These are phyloP conservation scores for Sylvia atricapilla DNA, from an alignment of 2,113 vertebrate genomes.

Conservation along the genomic window DNA sequence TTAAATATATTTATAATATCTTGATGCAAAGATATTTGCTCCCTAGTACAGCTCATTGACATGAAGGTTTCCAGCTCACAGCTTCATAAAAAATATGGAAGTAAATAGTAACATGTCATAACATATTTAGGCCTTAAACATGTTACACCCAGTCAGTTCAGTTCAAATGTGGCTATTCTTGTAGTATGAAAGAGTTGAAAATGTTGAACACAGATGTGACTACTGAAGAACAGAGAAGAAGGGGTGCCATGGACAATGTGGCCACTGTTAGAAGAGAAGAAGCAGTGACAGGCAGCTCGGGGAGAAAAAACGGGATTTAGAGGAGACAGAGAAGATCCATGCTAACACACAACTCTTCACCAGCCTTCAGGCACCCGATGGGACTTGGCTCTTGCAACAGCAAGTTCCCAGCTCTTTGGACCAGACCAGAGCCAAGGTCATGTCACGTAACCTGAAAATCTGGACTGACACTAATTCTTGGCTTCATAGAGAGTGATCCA, in stretches of 20 bases:
- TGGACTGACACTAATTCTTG: neutral
- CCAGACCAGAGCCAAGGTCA: neutral
- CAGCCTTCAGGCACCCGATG: neutral
- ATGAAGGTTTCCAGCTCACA: neutral
- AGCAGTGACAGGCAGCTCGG: neutral
- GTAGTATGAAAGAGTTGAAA: neutral
- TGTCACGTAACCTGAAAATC: neutral
- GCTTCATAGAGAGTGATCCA: neutral
- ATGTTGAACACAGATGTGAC: neutral
- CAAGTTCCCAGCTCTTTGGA: neutral
- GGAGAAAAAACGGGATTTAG: neutral
- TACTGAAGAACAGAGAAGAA: neutral
- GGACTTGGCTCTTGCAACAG: neutral
- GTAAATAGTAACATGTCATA: neutral
- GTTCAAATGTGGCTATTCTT: neutral
- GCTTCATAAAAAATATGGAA: neutral
- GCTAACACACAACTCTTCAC: neutral
- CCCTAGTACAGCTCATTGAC: neutral
- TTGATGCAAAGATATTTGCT: neutral
- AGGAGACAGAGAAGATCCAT: neutral
- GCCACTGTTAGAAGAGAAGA: neutral
- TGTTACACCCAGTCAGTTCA: neutral
- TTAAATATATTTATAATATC: neutral
- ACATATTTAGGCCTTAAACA: neutral
- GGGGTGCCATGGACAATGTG: neutral